phyloP scores from a whole-genome alignment of 2,113 vertebrate species.

The Nycticebus coucang region DNA sequence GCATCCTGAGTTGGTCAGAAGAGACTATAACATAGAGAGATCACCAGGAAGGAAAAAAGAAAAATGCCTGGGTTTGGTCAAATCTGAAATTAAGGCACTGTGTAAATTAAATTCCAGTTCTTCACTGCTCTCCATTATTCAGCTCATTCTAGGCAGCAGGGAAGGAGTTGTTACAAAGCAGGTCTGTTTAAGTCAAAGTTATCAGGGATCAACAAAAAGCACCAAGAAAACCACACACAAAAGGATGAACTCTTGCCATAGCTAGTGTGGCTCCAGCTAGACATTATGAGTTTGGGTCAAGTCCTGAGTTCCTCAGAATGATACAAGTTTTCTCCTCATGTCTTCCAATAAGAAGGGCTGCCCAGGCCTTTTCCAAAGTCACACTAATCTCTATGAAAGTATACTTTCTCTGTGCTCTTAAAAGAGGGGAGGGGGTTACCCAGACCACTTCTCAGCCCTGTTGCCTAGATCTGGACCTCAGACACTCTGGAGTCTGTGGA shows the following conservation, averaged over 20 bases:
- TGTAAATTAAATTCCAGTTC: background rate
- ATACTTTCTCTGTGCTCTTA: background rate
- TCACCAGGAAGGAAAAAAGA: background rate
- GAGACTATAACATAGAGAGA: background rate
- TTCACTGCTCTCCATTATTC: background rate
- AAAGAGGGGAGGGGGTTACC: background rate
- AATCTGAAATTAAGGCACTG: background rate
- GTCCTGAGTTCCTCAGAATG: background rate
- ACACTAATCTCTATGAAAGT: background rate
- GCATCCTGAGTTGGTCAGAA: background rate
- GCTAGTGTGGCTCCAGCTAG: background rate
- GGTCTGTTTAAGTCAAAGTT: background rate
- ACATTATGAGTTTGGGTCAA: background rate
- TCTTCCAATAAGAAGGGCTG: background rate
- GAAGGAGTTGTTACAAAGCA: constrained; percentile 2
- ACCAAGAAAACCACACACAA: background rate
- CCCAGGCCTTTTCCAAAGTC: background rate
- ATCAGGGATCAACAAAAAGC: background rate
- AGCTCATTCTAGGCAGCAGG: background rate
- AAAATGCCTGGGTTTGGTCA: background rate
- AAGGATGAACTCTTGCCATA: background rate
- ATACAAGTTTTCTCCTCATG: background rate
- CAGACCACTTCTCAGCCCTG: background rate
- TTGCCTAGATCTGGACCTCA: background rate
- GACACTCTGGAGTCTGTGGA: background rate